Conservation (phyloP, 2,797 vertebrate species). For the Sebastes steindachneri region DNA sequence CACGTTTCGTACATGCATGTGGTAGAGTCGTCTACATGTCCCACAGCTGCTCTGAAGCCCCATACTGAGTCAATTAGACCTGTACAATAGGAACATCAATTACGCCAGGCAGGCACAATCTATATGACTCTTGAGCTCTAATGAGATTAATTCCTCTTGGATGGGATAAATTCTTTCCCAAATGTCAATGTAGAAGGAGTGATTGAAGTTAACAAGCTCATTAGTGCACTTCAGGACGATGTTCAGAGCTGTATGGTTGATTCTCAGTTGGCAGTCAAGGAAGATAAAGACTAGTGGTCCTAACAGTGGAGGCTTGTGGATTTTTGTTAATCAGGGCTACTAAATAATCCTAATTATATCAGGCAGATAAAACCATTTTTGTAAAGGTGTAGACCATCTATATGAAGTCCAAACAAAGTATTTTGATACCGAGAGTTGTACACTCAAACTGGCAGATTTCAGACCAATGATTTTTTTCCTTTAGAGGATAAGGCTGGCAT, state of each 20-base stretch:
- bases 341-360: background rate
- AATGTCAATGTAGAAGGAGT: constrained; percentile 55
- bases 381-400: background rate
- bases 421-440: background rate
- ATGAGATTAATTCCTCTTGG: constrained; percentile 73
- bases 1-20: background rate
- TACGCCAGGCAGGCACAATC: constrained; percentile 64
- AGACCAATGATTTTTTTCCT: background rate
- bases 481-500: background rate
- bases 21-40: constrained; percentile 26
- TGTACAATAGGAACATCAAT: constrained; percentile 67
- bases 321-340: background rate
- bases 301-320: background rate
- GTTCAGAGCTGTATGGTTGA: constrained; percentile 47
- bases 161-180: constrained; percentile 64
- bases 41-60: constrained; percentile 52
- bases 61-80: constrained; percentile 67
- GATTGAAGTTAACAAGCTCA: constrained; percentile 80
- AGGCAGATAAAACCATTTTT: background rate
- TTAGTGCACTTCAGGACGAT: constrained; percentile 67
- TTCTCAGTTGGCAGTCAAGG: constrained; percentile 43
- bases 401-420: background rate
- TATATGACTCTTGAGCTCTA: constrained; percentile 67
- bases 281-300: background rate
- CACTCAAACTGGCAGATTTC: background rate